These are phyloP conservation scores for Polymixis flavicincta DNA, from an alignment of 2,888 invertebrate species.

Conservation along the genomic window DNA sequence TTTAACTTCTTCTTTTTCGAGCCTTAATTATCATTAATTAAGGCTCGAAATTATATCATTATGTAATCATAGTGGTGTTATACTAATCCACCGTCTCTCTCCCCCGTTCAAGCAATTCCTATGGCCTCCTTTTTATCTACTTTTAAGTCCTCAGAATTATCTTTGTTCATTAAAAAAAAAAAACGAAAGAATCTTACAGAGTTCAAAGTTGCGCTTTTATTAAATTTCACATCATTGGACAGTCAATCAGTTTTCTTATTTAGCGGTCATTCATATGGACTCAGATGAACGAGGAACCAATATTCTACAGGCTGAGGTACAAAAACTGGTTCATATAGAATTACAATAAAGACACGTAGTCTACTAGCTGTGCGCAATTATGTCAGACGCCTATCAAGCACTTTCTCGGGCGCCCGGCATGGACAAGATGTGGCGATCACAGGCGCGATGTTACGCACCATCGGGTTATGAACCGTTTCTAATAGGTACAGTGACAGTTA, in stretches of 20 bases:
- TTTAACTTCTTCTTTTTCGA: background rate
- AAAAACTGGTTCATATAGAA: constrained; percentile 53
- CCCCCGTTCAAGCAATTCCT: background rate
- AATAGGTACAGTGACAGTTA: background rate
- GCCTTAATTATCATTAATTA: background rate
- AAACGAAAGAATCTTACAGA: background rate
- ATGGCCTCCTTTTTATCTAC: background rate
- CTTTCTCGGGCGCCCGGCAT: constrained; percentile 77
- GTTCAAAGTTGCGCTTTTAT: background rate
- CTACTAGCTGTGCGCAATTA: constrained; percentile 81
- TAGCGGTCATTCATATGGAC: background rate
- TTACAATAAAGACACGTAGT: constrained; percentile 65
- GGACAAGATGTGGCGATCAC: constrained; percentile 64
- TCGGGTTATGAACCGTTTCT: constrained; percentile 46
- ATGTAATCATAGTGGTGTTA: background rate
- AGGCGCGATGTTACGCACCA: constrained; percentile 73
- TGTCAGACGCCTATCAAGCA: constrained; percentile 85
- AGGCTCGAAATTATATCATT: no score
- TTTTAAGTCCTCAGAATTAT: background rate
- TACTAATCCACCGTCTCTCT: background rate
- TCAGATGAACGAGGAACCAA: constrained; percentile 31
- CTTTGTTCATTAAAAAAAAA: background rate
- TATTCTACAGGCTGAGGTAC: constrained; percentile 9
- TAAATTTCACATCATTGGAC: background rate
- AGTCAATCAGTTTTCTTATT: constrained; percentile 7